Percentiles rank a stretch among this genome's conserved stretches.
phyloP scores from a whole-genome alignment of 2,797 vertebrate species.

The Apodemus agrarius region DNA sequence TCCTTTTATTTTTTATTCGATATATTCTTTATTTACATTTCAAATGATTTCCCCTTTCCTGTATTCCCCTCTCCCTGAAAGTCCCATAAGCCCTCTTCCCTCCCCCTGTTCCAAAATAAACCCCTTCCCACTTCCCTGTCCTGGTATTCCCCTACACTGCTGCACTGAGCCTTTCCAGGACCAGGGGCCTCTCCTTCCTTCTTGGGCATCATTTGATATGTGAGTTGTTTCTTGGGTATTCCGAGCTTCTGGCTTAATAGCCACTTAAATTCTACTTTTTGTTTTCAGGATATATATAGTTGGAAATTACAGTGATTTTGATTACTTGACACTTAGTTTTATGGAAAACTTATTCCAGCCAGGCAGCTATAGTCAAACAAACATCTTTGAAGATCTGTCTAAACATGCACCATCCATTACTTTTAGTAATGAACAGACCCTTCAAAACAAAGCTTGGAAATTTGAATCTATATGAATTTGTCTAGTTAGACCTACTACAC shows the following conservation, averaged over 20 bases:
- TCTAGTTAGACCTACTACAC: conserved; percentile 84
- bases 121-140: too few relatives aligned
- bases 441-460: conserved; percentile 88
- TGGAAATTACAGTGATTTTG: conserved; percentile 72
- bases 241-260: too few relatives aligned
- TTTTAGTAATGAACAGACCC: conserved; percentile 86
- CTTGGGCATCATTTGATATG: too few relatives aligned
- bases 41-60: too few relatives aligned
- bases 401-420: conserved; percentile 86
- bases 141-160: too few relatives aligned
- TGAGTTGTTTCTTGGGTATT: too few relatives aligned
- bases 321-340: conserved; percentile 83
- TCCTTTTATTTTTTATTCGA: neutral
- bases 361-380: conserved; percentile 86
- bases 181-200: too few relatives aligned
- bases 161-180: too few relatives aligned
- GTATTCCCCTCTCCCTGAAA: too few relatives aligned
- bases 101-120: too few relatives aligned
- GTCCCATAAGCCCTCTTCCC: too few relatives aligned
- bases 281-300: conserved; percentile 55
- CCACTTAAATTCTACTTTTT: conserved; percentile 18
- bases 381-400: conserved; percentile 84
- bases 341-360: conserved; percentile 81
- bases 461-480: conserved; percentile 85
- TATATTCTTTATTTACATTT: too few relatives aligned